Conservation (phyloP, 1,140 invertebrate genomes). For the Mamestra configurata region DNA sequence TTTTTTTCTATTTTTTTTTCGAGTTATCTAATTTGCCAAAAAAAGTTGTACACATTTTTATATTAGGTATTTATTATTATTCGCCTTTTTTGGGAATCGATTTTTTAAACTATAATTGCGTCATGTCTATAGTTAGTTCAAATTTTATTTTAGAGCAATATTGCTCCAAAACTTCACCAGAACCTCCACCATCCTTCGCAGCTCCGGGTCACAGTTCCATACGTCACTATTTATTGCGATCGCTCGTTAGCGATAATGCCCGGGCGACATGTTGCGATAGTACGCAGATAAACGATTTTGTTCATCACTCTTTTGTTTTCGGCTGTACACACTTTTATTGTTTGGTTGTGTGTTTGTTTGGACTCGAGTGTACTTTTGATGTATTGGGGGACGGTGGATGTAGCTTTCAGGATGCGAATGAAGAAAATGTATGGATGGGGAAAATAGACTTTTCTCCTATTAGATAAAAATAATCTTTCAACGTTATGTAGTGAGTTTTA, state of each 20-base stretch:
- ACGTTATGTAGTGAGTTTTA: no score
- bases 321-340: slow-evolving; percentile 33
- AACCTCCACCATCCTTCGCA: slow-evolving; percentile 1
- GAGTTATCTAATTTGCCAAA: no score
- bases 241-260: slow-evolving; percentile 68
- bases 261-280: slow-evolving; percentile 49
- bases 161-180: neutral
- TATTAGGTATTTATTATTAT: no score
- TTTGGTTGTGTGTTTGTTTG: slow-evolving; percentile 25
- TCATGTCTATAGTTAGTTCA: no score
- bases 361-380: slow-evolving; percentile 2
- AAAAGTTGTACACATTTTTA: no score
- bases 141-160: neutral
- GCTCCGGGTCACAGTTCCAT: slow-evolving; percentile 47
- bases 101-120: no score
- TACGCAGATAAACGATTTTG: slow-evolving; percentile 51
- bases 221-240: slow-evolving; percentile 71
- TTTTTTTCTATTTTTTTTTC: no score
- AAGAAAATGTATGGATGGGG: neutral
- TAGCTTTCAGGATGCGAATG: neutral
- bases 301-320: slow-evolving; percentile 49
- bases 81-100: no score
- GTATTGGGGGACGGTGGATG: neutral
- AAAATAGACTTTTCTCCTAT: neutral
- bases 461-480: no score